Evolutionary conservation across 2,888 invertebrate species (phyloP).

Genomic region (Drosophila yooni): DNA sequence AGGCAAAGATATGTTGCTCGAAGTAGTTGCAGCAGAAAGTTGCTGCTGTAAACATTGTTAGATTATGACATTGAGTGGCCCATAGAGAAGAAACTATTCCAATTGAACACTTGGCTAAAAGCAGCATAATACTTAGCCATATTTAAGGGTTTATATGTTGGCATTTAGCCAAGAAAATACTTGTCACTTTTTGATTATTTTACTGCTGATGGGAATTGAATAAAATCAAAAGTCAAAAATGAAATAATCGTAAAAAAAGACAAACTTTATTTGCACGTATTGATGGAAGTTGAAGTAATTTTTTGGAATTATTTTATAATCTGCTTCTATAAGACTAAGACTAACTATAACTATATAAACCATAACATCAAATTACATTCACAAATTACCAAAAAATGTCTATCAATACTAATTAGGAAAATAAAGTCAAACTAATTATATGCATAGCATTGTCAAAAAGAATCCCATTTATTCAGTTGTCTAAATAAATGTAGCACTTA

Average conservation of each 20-base stretch:
- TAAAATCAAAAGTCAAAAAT: not conserved
- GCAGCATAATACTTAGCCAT: not conserved
- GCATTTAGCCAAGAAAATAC: not conserved
- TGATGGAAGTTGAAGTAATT: not conserved
- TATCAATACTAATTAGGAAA: too few species aligned
- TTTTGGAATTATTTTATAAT: not conserved
- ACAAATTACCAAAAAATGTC: too few species aligned
- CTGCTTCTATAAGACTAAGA: not conserved
- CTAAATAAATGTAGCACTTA: not conserved
- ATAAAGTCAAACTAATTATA: not conserved
- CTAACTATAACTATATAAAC: not conserved
- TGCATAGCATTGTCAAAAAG: not conserved
- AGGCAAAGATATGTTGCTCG: not conserved
- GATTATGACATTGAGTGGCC: not conserved
- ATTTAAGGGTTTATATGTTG: too few species aligned
- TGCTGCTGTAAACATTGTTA: constrained; percentile 1
- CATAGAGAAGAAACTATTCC: not conserved
- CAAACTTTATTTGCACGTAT: not conserved
- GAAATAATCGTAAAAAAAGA: not conserved
- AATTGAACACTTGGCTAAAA: not conserved
- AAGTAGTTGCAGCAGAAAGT: not conserved
- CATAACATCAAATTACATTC: not conserved
- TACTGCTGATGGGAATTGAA: not conserved
- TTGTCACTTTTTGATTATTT: not conserved
- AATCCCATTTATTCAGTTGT: not conserved